Percentiles rank a stretch among this genome's conserved stretches.
phyloP scores from a whole-genome alignment of 2,888 invertebrate species.

The Diadegma fenestrale region DNA sequence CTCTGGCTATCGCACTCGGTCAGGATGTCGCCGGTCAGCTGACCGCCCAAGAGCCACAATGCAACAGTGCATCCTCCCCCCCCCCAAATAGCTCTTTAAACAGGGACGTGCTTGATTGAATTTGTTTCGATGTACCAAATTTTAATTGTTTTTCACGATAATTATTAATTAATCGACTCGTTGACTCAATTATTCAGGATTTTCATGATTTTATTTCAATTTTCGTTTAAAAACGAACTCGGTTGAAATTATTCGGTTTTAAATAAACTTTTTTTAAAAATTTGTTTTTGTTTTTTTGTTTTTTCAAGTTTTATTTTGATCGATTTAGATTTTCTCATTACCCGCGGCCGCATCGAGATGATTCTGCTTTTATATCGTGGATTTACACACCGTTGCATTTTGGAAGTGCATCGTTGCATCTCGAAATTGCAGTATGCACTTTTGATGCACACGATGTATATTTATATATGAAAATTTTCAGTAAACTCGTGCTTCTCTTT shows the following conservation, averaged over 20 bases:
- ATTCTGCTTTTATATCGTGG: not conserved
- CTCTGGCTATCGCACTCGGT: conserved; percentile 72
- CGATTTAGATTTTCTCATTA: not conserved
- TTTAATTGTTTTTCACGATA: not conserved
- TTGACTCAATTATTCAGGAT: not conserved
- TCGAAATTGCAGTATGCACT: conserved; percentile 21
- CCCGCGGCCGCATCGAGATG: not conserved
- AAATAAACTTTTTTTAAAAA: not conserved
- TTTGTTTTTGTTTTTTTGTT: too few relatives aligned
- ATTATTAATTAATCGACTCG: not conserved
- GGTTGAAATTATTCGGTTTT: not conserved
- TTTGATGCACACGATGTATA: conserved; percentile 8
- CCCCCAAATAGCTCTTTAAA: not conserved
- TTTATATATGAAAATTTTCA: conserved; percentile 46
- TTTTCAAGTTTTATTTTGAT: not conserved
- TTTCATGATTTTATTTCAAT: not conserved
- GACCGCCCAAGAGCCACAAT: conserved; percentile 40
- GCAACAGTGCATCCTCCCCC: not conserved
- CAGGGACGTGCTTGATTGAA: not conserved
- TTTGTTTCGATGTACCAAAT: not conserved
- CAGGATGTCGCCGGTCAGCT: conserved; percentile 74
- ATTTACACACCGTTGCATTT: conserved; percentile 21
- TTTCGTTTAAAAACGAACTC: not conserved
- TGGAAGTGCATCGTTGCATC: conserved; percentile 28
- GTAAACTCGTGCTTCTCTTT: conserved; percentile 51